Conservation (phyloP, 2,888 invertebrate species). For the Agrilus cyanescens region DNA sequence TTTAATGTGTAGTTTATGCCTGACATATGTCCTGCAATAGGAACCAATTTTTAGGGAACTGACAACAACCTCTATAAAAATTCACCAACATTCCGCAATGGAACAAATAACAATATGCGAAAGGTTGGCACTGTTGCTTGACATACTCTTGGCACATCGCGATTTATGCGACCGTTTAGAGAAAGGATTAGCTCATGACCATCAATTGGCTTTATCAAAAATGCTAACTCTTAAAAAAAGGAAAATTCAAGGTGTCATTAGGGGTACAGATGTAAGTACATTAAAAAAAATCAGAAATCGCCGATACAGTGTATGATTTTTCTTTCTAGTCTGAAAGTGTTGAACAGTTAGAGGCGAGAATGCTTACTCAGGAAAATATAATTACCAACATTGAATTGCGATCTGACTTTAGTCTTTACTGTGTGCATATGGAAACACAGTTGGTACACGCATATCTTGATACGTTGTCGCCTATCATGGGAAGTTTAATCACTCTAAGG, state of each 20-base stretch:
- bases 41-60: slow-evolving; percentile 41
- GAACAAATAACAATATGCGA: slow-evolving; percentile 46
- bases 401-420: slow-evolving; percentile 49
- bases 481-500: slow-evolving; percentile 43
- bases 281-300: neutral
- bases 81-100: slow-evolving; percentile 39
- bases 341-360: slow-evolving; percentile 46
- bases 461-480: slow-evolving; percentile 45
- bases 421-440: slow-evolving; percentile 51
- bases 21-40: neutral
- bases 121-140: slow-evolving; percentile 40
- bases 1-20: neutral
- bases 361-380: slow-evolving; percentile 50
- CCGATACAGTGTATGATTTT: neutral
- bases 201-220: slow-evolving; percentile 47
- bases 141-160: slow-evolving; percentile 42
- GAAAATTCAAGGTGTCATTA: slow-evolving; percentile 50
- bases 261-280: slow-evolving; percentile 44
- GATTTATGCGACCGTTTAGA: slow-evolving; percentile 50
- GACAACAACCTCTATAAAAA: slow-evolving; percentile 36
- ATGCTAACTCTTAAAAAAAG: slow-evolving; percentile 49
- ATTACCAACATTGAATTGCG: slow-evolving; percentile 48
- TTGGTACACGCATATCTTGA: slow-evolving; percentile 48
- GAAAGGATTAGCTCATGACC: slow-evolving; percentile 48
- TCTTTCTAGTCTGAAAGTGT: slow-evolving; percentile 43